Percentiles rank a stretch among this genome's conserved stretches.
Evolutionary conservation across 2,888 invertebrate genomes (phyloP).

Genomic region (Notocelia uddmanniana): DNA sequence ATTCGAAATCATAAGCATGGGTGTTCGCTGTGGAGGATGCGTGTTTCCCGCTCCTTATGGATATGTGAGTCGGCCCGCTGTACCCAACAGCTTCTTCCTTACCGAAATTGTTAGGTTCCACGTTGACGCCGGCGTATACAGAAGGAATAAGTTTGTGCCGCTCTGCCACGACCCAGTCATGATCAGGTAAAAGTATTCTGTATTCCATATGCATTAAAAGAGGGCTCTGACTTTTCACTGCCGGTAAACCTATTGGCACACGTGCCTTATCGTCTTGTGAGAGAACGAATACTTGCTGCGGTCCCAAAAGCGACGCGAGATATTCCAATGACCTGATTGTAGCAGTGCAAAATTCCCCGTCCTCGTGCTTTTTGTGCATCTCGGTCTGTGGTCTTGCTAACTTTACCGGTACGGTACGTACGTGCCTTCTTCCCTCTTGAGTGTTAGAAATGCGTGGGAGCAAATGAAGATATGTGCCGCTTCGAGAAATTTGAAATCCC

Average conservation of each 20-base stretch:
- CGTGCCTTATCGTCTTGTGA: slow-evolving; percentile 53
- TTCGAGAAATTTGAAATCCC: slow-evolving; percentile 50
- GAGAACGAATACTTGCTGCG: slow-evolving; percentile 51
- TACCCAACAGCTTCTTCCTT: slow-evolving; percentile 58
- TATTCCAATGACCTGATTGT: slow-evolving; percentile 33
- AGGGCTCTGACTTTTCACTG: slow-evolving; percentile 59
- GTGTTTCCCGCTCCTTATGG: no score
- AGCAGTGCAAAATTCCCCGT: slow-evolving; percentile 51
- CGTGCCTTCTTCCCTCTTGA: background rate
- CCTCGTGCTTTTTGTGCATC: slow-evolving; percentile 34
- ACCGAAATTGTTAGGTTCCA: slow-evolving; percentile 43
- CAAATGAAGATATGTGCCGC: background rate
- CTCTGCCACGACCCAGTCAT: slow-evolving; percentile 50
- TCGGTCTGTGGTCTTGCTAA: background rate
- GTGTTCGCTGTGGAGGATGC: no score
- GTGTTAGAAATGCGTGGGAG: background rate
- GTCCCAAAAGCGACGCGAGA: slow-evolving; percentile 52
- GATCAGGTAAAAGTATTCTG: slow-evolving; percentile 50
- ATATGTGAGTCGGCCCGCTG: background rate
- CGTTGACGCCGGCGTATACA: slow-evolving; percentile 58
- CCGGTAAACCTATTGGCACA: slow-evolving; percentile 55
- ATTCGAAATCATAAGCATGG: no score
- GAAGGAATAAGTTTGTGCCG: slow-evolving; percentile 51
- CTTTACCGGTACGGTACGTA: background rate
- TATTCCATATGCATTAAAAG: slow-evolving; percentile 52